phyloP scores from a whole-genome alignment of 2,113 vertebrate genomes.

The Pygoscelis adeliae region DNA sequence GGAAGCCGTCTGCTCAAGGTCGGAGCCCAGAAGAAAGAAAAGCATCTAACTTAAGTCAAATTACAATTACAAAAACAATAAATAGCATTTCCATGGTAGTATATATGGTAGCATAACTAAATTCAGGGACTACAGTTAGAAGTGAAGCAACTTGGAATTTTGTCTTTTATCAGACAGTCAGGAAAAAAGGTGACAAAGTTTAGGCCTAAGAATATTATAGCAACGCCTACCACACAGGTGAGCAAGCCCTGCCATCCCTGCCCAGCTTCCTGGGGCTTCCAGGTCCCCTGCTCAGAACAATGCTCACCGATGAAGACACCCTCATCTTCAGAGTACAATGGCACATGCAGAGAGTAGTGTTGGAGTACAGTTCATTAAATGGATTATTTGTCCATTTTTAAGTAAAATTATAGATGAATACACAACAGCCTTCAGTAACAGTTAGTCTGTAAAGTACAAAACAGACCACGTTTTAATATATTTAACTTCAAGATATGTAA shows the following conservation, averaged over 20 bases:
- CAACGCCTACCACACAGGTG: accelerated
- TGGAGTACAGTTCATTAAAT: neutral
- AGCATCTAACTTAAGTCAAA: neutral
- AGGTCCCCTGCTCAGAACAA: neutral
- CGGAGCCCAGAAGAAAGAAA: neutral
- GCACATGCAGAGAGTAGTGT: neutral
- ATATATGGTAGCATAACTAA: neutral
- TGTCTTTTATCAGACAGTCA: neutral
- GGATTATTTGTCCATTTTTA: neutral
- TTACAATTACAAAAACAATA: neutral
- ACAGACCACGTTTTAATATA: accelerated
- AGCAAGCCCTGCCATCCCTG: neutral
- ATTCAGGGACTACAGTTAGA: neutral
- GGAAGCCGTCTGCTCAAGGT: neutral
- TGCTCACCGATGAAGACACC: neutral
- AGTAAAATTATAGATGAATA: neutral
- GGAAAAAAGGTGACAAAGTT: neutral
- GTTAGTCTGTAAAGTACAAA: neutral
- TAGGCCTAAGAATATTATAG: neutral
- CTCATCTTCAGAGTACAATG: neutral
- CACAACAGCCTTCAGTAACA: neutral
- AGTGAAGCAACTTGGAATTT: neutral
- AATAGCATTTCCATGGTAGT: neutral
- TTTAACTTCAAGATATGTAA: neutral
- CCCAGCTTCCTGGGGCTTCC: neutral